Conservation (phyloP, 2,113 vertebrate species). For the Neopipo cinnamomea region DNA sequence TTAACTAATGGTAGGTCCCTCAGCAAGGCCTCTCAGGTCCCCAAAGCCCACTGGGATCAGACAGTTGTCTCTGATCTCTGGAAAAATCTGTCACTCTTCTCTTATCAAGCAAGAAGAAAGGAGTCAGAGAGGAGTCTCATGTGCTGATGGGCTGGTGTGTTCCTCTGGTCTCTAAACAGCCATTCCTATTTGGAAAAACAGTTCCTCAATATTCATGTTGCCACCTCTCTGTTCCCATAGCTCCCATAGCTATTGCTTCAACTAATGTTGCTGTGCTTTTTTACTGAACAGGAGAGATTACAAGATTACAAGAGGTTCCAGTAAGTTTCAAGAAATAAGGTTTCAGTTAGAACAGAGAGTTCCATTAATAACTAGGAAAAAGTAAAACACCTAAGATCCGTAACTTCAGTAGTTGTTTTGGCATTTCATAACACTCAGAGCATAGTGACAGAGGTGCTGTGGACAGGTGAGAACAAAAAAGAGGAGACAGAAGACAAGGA, state of each 20-base stretch:
- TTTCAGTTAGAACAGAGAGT: background rate
- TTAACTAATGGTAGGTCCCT: background rate
- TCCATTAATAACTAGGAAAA: background rate
- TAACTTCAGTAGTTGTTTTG: background rate
- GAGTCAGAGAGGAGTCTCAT: background rate
- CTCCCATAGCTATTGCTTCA: background rate
- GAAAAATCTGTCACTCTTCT: background rate
- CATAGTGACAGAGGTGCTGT: background rate
- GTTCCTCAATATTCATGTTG: background rate
- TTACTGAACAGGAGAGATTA: background rate
- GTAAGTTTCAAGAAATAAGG: background rate
- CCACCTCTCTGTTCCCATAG: background rate
- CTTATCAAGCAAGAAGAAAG: constrained; percentile 15
- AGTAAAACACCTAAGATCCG: background rate
- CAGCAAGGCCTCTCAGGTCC: background rate
- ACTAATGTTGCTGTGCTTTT: background rate
- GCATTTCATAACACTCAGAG: background rate
- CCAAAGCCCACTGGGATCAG: background rate
- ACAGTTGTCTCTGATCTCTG: constrained; percentile 15
- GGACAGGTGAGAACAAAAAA: background rate
- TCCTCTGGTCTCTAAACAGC: background rate
- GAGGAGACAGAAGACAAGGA: background rate
- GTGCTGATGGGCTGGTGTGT: background rate
- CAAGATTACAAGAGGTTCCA: background rate
- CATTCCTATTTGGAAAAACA: background rate